Percentiles rank a stretch among this genome's conserved stretches.
These are phyloP conservation scores for Sialis fuliginosa DNA, from an alignment of 2,888 invertebrate genomes.

Conservation along the genomic window DNA sequence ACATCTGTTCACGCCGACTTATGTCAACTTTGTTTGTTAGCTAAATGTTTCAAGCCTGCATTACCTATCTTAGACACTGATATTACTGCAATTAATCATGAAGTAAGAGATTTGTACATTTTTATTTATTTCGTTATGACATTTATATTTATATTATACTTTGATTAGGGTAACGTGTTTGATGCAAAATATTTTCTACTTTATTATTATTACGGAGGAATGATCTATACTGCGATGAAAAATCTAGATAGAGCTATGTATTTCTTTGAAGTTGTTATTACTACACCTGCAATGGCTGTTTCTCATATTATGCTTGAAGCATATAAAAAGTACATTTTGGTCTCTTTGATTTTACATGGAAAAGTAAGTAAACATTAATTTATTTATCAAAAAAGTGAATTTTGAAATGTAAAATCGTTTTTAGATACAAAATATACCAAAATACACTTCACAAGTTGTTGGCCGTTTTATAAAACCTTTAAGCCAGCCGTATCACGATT, in stretches of 20 bases:
- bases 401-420: conserved; percentile 10
- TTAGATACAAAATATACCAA: conserved; percentile 51
- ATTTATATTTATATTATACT: not conserved
- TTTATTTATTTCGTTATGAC: not conserved
- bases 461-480: conserved; percentile 69
- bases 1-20: conserved; percentile 90
- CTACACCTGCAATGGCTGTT: conserved; percentile 85
- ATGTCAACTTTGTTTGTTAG: conserved; percentile 76
- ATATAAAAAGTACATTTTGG: conserved; percentile 89
- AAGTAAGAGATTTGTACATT: conserved; percentile 30
- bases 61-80: conserved; percentile 76
- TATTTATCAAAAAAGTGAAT: not conserved
- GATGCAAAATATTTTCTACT: conserved; percentile 81
- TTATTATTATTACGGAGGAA: conserved; percentile 94
- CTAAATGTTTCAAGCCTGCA: conserved; percentile 85
- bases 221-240: conserved; percentile 89
- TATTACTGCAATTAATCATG: conserved; percentile 78
- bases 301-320: conserved; percentile 96
- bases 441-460: conserved; percentile 83
- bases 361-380: conserved; percentile 37
- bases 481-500: conserved; percentile 74
- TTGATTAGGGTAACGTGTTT: conserved; percentile 47
- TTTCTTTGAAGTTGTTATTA: conserved; percentile 90
- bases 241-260: conserved; percentile 85
- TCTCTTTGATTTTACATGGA: conserved; percentile 80